These are phyloP conservation scores for Neelides folsomi DNA, from an alignment of 2,888 invertebrate genomes.

Conservation along the genomic window DNA sequence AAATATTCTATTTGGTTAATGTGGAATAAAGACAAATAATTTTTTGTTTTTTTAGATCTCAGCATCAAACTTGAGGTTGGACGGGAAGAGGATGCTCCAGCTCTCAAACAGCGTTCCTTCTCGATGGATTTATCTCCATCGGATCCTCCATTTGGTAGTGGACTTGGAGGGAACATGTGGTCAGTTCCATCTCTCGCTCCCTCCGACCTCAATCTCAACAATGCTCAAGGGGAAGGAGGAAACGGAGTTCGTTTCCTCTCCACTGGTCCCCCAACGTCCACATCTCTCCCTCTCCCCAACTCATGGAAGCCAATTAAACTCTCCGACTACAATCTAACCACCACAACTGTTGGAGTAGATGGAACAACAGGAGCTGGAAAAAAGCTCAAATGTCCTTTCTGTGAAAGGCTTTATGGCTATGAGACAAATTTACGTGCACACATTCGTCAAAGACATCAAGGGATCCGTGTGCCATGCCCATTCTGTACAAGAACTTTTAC, in stretches of 20 bases:
- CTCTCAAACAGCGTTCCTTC: slow-evolving; percentile 31
- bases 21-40: no score
- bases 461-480: slow-evolving; percentile 79
- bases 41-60: slow-evolving; percentile 56
- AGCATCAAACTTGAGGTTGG: slow-evolving; percentile 55
- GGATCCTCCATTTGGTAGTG: slow-evolving; percentile 31
- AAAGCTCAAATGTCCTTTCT: slow-evolving; percentile 82
- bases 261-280: background rate
- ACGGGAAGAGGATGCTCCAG: slow-evolving; percentile 24
- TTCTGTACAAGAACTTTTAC: slow-evolving; percentile 83
- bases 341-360: background rate
- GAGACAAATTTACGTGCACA: slow-evolving; percentile 84
- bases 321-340: slow-evolving; percentile 6
- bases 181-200: slow-evolving; percentile 24
- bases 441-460: slow-evolving; percentile 80
- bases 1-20: no score
- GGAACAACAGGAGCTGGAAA: slow-evolving; percentile 51
- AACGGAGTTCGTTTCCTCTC: no score
- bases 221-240: no score
- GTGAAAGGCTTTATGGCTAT: slow-evolving; percentile 81
- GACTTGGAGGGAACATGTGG: slow-evolving; percentile 27
- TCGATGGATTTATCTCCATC: slow-evolving; percentile 34
- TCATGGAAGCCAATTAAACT: slow-evolving; percentile 7
- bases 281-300: background rate
- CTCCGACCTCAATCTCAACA: slow-evolving; percentile 24